Conservation (phyloP, 2,797 vertebrate genomes). For the Argentina silus region DNA sequence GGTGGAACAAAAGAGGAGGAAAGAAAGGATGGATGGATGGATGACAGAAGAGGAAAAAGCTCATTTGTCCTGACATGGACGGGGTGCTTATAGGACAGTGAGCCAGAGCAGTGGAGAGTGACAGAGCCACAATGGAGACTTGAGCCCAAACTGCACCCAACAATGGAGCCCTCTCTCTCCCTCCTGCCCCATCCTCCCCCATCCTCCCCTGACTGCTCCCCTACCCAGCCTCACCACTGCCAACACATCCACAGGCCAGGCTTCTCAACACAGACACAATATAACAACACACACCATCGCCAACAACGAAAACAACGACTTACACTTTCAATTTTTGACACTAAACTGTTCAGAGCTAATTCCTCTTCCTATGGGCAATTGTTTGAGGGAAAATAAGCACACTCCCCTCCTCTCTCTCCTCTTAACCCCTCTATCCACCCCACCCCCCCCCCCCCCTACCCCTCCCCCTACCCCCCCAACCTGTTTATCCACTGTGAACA, state of each 20-base stretch:
- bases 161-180: slow-evolving; percentile 57
- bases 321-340: slow-evolving; percentile 70
- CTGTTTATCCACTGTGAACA: slow-evolving; percentile 81
- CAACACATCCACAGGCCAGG: slow-evolving; percentile 54
- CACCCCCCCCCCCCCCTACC: slow-evolving; percentile 43
- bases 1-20: slow-evolving; percentile 5
- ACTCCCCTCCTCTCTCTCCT: slow-evolving; percentile 53
- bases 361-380: slow-evolving; percentile 56
- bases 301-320: slow-evolving; percentile 64
- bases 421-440: slow-evolving; percentile 42
- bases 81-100: slow-evolving; percentile 63
- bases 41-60: slow-evolving; percentile 62
- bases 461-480: slow-evolving; percentile 69
- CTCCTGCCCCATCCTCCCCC: slow-evolving; percentile 45
- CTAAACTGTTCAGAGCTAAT: slow-evolving; percentile 72
- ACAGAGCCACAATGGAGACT: slow-evolving; percentile 73
- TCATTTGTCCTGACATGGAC: slow-evolving; percentile 72
- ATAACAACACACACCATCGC: slow-evolving; percentile 72
- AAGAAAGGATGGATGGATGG: slow-evolving; percentile 33
- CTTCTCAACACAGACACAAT: slow-evolving; percentile 68
- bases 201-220: slow-evolving; percentile 59
- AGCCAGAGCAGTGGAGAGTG: slow-evolving; percentile 75
- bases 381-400: slow-evolving; percentile 66
- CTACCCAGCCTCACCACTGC: slow-evolving; percentile 55
- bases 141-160: slow-evolving; percentile 45